phyloP scores from a whole-genome alignment of 1,140 invertebrate genomes.

The Anoplolepis gracilipes region DNA sequence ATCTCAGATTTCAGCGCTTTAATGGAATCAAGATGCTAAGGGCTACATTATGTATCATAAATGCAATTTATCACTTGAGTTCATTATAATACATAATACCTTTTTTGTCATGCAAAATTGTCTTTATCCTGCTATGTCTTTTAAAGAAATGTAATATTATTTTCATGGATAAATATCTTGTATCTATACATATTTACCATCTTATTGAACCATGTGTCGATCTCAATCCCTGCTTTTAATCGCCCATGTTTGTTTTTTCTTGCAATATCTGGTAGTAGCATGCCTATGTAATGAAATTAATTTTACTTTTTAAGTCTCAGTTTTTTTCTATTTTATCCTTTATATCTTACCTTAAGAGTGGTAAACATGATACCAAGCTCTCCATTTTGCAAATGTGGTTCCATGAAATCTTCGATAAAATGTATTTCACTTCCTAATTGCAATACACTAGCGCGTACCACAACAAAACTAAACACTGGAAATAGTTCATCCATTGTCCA shows the following conservation, averaged over 20 bases:
- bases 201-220: constrained; percentile 28
- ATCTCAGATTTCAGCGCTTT: background rate
- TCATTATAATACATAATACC: constrained; percentile 22
- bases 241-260: constrained; percentile 89
- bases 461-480: constrained; percentile 94
- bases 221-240: constrained; percentile 66
- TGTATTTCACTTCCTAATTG: constrained; percentile 95
- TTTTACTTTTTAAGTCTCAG: background rate
- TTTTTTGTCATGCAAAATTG: constrained; percentile 2
- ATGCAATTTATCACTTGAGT: constrained; percentile 53
- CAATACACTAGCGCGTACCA: constrained; percentile 92
- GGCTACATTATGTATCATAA: background rate
- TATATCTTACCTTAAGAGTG: constrained; percentile 88
- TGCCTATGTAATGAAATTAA: constrained; percentile 85
- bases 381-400: constrained; percentile 90
- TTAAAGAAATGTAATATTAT: background rate
- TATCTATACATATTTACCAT: constrained; percentile 15
- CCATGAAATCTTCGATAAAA: constrained; percentile 94
- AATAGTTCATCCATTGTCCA: constrained; percentile 96
- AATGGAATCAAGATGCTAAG: constrained; percentile 17
- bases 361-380: constrained; percentile 95
- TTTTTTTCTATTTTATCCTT: background rate
- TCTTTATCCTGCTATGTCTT: constrained; percentile 27
- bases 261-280: constrained; percentile 91
- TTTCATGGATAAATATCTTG: background rate